Base-by-base conservation (phyloP, 2,888 invertebrate genomes). In the Alsophila aescularia region DNA sequence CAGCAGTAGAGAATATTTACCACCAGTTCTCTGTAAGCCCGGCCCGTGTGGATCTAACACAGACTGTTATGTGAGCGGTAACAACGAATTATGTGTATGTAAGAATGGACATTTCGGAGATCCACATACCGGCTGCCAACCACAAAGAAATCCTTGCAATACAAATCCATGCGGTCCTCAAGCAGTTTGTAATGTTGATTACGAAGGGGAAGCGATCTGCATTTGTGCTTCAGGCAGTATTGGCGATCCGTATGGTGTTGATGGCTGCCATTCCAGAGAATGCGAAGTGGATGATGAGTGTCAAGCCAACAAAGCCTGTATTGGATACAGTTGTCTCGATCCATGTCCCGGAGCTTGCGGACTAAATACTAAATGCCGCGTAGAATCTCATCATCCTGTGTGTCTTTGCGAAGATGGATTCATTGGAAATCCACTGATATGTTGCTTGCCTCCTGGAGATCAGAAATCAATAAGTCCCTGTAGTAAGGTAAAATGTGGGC, bases 261-360 rank as follows among this genome's bases (percentile, higher is more conserved):
- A 90, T 40, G 96, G 96, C 5, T 96, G 96, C 69, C 94, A 94
- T 64, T 94, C 95, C n/a, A 94, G 95, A 58, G 96, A 96, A 87
- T 97, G 97, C 81, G 94, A 95, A 73, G 93, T 94, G 15, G 96
- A 97, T 74, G 94, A 95, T 48, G 96, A 97, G 77, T 97, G 97
- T 77, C 90, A 94, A 15, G 79, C 90, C 51, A 93, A 93, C 68
- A 93, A 94, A 81, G 95, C 96, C 15, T 97, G 97, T 72, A 95
- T 97, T 75, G 95, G 95, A 24, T 96, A 96, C 75, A 93, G 94
- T 69, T 97, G 97, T 72, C 92, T 93, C 61, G 95, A 97, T 83
- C 96, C 97, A 18, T 97, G 97, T 69, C 95, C 96, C 0, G 96
- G 96, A 40, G 94, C 95, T 15, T 97, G 97, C 77, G 97, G 96